A percentile compares a stretch with the other conserved stretches of the same genome.
These are phyloP conservation scores for Drosophila longiperda DNA, from an alignment of 2,888 invertebrate species.

Conservation along the genomic window DNA sequence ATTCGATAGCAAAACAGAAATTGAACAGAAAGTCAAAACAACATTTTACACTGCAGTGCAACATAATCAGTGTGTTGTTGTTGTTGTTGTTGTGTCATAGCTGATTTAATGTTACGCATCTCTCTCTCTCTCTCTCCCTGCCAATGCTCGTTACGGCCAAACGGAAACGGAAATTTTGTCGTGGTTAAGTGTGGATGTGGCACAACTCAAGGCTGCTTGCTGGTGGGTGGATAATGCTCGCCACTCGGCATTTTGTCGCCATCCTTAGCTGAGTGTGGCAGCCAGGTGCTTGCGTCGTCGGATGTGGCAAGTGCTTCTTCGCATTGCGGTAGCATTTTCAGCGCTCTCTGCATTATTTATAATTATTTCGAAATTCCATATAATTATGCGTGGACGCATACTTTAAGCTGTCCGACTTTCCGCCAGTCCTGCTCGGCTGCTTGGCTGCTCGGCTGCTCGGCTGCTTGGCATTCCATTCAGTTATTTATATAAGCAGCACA, in stretches of 20 bases:
- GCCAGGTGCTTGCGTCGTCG: conserved; percentile 50
- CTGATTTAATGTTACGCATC: conserved; percentile 60
- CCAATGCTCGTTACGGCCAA: conserved; percentile 29
- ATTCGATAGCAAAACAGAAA: conserved; percentile 44
- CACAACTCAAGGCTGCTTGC: background rate
- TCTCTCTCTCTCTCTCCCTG: background rate
- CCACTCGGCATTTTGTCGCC: conserved; percentile 15
- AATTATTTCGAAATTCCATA: conserved; percentile 78
- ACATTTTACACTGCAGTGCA: conserved; percentile 34
- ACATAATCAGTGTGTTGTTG: conserved; percentile 41
- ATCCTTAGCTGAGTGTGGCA: background rate
- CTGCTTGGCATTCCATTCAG: conserved; percentile 40
- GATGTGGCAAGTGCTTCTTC: conserved; percentile 62
- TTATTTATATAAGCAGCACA: conserved; percentile 69
- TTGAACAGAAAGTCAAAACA: conserved; percentile 18
- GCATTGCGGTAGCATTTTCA: conserved; percentile 45
- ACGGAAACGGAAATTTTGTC: conserved; percentile 56
- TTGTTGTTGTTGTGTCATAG: conserved; percentile 36
- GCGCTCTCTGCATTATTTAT: conserved; percentile 69
- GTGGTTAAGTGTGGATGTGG: conserved; percentile 47
- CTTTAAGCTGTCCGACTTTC: conserved; percentile 16
- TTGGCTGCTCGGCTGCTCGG: conserved; percentile 20
- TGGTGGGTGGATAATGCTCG: conserved; percentile 11
- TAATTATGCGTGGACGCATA: conserved; percentile 75
- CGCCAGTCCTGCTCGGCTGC: background rate